Conservation (phyloP, 2,113 vertebrate genomes). For the Oenanthe oenanthe region DNA sequence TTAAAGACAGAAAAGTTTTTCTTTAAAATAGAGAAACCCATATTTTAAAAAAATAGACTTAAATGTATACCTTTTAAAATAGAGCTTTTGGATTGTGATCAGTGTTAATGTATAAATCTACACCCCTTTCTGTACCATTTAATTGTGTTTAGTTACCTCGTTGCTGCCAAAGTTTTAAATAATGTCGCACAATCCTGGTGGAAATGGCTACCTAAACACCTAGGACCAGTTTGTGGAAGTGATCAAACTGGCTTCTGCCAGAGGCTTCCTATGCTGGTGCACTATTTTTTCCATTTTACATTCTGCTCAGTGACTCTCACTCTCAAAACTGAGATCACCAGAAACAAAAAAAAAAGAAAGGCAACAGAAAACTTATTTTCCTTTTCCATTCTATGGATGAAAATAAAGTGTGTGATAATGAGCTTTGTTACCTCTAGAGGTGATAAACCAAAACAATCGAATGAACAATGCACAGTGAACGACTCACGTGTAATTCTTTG, state of each 20-base stretch:
- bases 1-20: neutral
- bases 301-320: neutral
- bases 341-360: neutral
- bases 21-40: neutral
- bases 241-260: constrained; percentile 9
- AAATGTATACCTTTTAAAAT: neutral
- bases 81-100: neutral
- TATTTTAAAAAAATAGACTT: neutral
- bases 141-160: constrained; percentile 23
- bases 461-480: constrained; percentile 4
- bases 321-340: neutral
- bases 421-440: constrained; percentile 4
- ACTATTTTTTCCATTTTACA: neutral
- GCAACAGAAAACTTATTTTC: neutral
- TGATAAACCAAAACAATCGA: constrained; percentile 34
- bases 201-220: constrained; percentile 23
- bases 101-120: neutral
- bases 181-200: neutral
- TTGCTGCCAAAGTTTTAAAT: constrained; percentile 11
- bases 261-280: neutral
- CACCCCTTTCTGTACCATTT: neutral
- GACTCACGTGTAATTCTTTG: neutral
- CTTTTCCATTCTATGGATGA: neutral
- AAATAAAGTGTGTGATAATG: neutral
- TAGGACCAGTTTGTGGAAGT: constrained; percentile 12